phyloP scores from a whole-genome alignment of 2,797 vertebrate species.

The Nannoperca australis region DNA sequence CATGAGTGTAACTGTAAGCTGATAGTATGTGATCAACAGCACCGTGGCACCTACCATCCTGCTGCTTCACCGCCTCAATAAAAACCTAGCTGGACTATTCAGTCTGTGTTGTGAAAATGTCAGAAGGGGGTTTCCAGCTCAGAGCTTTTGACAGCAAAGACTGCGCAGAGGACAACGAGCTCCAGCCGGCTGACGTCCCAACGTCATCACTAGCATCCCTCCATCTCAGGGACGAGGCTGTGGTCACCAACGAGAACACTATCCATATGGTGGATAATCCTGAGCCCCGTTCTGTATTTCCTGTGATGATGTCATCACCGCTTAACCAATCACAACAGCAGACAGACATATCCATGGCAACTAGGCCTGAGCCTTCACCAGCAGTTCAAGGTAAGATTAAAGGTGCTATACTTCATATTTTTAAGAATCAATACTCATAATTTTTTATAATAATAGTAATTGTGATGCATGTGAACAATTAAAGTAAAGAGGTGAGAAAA shows the following conservation, averaged over 20 bases:
- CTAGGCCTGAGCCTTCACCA: conserved; percentile 71
- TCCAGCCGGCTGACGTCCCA: conserved; percentile 83
- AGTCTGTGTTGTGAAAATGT: conserved; percentile 71
- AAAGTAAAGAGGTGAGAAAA: not conserved
- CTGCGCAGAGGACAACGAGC: conserved; percentile 76
- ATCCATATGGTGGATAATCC: conserved; percentile 88
- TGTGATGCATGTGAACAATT: conserved; percentile 3
- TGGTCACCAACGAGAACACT: conserved; percentile 84
- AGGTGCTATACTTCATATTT: conserved; percentile 1
- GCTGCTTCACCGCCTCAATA: conserved; percentile 56
- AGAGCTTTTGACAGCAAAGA: conserved; percentile 74
- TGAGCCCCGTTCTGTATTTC: conserved; percentile 83
- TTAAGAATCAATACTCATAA: not conserved
- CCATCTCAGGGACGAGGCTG: conserved; percentile 87
- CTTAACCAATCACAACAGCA: conserved; percentile 83
- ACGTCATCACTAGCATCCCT: conserved; percentile 87
- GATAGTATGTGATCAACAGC: conserved; percentile 75
- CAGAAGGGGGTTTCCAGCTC: conserved; percentile 86
- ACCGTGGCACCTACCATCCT: conserved; percentile 50
- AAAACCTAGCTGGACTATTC: conserved; percentile 54
- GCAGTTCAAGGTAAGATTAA: conserved; percentile 70
- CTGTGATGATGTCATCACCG: conserved; percentile 81
- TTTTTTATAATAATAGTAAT: not conserved
- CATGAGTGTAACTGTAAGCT: conserved; percentile 73
- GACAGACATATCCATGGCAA: conserved; percentile 79